Percentiles rank a stretch among this genome's conserved stretches.
phyloP scores from a whole-genome alignment of 2,888 invertebrate species.

The Plebejus anna region DNA sequence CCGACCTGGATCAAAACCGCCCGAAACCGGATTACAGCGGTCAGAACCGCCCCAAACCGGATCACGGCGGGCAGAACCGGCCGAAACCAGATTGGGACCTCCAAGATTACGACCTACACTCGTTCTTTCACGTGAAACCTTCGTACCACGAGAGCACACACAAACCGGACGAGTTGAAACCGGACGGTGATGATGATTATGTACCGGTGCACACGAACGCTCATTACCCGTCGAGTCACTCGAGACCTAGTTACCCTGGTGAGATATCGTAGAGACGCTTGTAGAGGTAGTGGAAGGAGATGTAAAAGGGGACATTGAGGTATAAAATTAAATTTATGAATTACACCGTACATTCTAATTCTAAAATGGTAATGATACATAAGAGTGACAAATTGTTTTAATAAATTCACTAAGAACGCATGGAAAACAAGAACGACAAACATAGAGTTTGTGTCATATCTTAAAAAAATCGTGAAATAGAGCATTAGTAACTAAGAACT shows the following conservation, averaged over 20 bases:
- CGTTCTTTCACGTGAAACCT: constrained; percentile 72
- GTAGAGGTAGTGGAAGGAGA: constrained; percentile 39
- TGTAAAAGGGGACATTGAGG: constrained; percentile 28
- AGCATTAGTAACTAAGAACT: neutral
- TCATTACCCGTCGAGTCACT: constrained; percentile 58
- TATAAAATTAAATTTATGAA: neutral
- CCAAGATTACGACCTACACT: constrained; percentile 50
- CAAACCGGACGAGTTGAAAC: constrained; percentile 51
- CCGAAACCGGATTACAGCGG: constrained; percentile 42
- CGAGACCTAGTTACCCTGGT: constrained; percentile 70
- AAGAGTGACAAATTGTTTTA: too few relatives aligned
- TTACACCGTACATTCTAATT: neutral
- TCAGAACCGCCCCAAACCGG: constrained; percentile 51
- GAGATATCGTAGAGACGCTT: constrained; percentile 49
- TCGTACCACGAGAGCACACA: constrained; percentile 69
- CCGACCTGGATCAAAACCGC: constrained; percentile 43
- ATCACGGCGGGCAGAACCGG: constrained; percentile 46
- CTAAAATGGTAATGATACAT: too few relatives aligned
- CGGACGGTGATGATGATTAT: constrained; percentile 69
- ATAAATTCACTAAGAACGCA: too few relatives aligned
- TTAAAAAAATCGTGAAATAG: neutral
- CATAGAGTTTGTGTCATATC: neutral
- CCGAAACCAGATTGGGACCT: constrained; percentile 55
- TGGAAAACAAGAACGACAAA: neutral
- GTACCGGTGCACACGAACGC: constrained; percentile 60